phyloP scores from a whole-genome alignment of 2,113 vertebrate genomes.

The Laticauda laticaudata region DNA sequence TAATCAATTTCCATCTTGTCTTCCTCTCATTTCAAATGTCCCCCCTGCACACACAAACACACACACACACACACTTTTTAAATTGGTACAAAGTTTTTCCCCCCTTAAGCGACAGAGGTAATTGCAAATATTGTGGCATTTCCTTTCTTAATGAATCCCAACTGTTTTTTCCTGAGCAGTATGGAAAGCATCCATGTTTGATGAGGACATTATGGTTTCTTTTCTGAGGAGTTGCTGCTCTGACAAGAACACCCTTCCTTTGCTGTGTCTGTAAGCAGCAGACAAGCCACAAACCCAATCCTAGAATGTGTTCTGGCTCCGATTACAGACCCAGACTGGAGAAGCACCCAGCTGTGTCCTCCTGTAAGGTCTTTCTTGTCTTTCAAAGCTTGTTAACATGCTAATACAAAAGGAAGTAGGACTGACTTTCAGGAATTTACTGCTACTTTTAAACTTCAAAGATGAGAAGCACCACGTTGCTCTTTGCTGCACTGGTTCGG shows the following conservation, averaged over 20 bases:
- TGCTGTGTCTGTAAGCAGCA: constrained; percentile 72
- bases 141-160: constrained; percentile 80
- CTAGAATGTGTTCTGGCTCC: constrained; percentile 67
- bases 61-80: background rate
- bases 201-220: constrained; percentile 65
- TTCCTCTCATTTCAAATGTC: constrained; percentile 41
- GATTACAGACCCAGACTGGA: constrained; percentile 71
- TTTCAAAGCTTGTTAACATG: constrained; percentile 82
- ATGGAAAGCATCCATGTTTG: constrained; percentile 60
- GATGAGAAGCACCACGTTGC: constrained; percentile 52
- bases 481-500: background rate
- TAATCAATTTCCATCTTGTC: constrained; percentile 54
- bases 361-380: constrained; percentile 75
- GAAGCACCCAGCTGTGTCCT: constrained; percentile 78
- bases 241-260: constrained; percentile 65
- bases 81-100: constrained; percentile 49
- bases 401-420: constrained; percentile 80
- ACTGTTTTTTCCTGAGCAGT: constrained; percentile 64
- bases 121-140: constrained; percentile 72
- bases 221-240: constrained; percentile 19
- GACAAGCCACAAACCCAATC: constrained; percentile 55
- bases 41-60: too few species aligned
- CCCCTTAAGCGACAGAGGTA: constrained; percentile 59
- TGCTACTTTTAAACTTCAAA: constrained; percentile 83
- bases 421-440: constrained; percentile 80